Evolutionary conservation across 2,113 vertebrate species (phyloP).

Genomic region (Coryphaenoides rupestris): DNA sequence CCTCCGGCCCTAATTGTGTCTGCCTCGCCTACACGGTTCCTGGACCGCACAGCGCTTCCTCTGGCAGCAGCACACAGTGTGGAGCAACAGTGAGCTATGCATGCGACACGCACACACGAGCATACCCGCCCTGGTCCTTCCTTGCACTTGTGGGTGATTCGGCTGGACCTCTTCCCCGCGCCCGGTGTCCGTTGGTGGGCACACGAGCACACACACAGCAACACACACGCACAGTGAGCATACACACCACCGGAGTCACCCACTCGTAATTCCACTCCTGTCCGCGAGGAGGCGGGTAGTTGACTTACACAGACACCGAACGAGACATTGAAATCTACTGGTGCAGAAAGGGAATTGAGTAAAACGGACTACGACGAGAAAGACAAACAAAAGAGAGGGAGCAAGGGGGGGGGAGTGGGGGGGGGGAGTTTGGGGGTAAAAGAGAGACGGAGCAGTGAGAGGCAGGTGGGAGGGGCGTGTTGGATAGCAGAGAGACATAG

Average conservation of each 20-base stretch:
- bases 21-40: no score
- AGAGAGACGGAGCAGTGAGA: constrained; percentile 75
- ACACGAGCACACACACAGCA: background rate
- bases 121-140: constrained; percentile 43
- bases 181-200: no score
- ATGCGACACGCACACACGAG: background rate
- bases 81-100: background rate
- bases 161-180: no score
- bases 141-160: no score
- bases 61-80: no score
- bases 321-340: background rate
- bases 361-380: constrained; percentile 55
- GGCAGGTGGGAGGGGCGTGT: background rate
- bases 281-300: no score
- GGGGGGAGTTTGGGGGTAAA: constrained; percentile 25
- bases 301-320: background rate
- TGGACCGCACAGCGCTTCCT: no score
- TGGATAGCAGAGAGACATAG: background rate
- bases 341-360: background rate
- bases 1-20: no score
- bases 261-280: no score
- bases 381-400: constrained; percentile 68
- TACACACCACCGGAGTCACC: background rate
- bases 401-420: constrained; percentile 56
- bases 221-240: background rate